Evolutionary conservation across 2,888 invertebrate genomes (phyloP), one percentile per base, ranked within the genome.

Genomic region (Aphelenchoides bicaudatus): DNA sequence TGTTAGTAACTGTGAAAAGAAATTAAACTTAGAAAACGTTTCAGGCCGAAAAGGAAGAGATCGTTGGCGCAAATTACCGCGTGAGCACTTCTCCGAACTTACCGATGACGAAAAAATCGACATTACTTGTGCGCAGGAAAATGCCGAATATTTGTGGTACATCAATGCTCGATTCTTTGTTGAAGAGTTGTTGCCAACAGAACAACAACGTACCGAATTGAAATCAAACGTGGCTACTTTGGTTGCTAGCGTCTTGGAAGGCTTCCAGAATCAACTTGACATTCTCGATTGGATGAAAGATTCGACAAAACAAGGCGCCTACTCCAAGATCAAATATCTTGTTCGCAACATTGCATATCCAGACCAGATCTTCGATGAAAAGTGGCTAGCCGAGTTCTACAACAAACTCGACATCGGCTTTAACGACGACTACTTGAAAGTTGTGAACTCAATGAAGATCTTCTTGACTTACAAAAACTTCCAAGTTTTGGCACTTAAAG

Each of bases 281-380:
- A 67, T 71, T 48, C 59, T 74, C 39, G 46, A 59, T 25, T 74
- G 74, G 74, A 74, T 74, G 70, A 56, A 63, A 1, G 19, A 46
- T 1, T 62, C 64, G 19, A 67, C 74, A 0, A 74, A 71, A 56
- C 57, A 56, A 30, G 68, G 68, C 29, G 74, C 74, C 5, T 73
- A 70, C 59, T 52, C 53, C 52, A 74, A 74, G 58, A 72, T 74
- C 43, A 67, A 68, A 50, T 68, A 73, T 43, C 66, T 74, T 6
- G 67, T 68, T 28, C 67, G 69, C 49, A 74, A 74, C 62, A 68
- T 74, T 30, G 74, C 71, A 29, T 74, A 67, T 48, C 74, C 74
- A 1, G 71, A 70, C 48, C 73, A 62, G 57, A 65, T 74, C 46
- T 57, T 63, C 16, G 66, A 74, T 46, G 66, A 74, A 37, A 29